These are phyloP conservation scores for Hyposmocoma kahamanoa DNA, from an alignment of 1,140 invertebrate species.

Conservation along the genomic window DNA sequence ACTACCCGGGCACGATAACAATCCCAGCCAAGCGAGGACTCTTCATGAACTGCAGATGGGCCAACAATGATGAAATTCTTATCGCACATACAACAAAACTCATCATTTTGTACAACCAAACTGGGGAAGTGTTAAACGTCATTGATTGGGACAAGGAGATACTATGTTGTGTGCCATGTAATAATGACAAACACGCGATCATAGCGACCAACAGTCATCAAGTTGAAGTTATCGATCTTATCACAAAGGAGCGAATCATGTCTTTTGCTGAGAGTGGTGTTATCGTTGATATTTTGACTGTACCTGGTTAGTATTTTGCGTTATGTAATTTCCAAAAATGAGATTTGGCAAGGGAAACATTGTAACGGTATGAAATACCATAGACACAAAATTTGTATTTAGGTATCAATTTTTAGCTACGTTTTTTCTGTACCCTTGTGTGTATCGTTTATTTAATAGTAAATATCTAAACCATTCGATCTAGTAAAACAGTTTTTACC, in stretches of 20 bases:
- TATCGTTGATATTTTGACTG: constrained; percentile 40
- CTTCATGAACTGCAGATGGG: constrained; percentile 51
- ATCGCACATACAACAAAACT: constrained; percentile 47
- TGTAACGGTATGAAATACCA: too few species aligned
- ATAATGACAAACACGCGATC: constrained; percentile 43
- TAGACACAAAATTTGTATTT: too few species aligned
- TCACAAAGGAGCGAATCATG: constrained; percentile 33
- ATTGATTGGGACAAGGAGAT: constrained; percentile 40
- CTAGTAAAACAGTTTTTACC: too few species aligned
- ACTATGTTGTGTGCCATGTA: constrained; percentile 42
- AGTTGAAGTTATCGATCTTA: constrained; percentile 42
- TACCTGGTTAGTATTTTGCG: constrained; percentile 43
- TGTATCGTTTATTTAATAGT: too few species aligned
- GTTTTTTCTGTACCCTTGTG: too few species aligned
- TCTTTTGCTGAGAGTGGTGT: constrained; percentile 36
- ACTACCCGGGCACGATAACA: constrained; percentile 31
- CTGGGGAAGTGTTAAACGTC: constrained; percentile 26
- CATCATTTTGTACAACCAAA: constrained; percentile 37
- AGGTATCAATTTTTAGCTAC: too few species aligned
- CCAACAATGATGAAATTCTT: constrained; percentile 43
- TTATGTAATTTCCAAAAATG: too few species aligned
- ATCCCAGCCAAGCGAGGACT: constrained; percentile 36
- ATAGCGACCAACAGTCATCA: constrained; percentile 26
- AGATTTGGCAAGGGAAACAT: too few species aligned
- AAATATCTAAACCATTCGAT: too few species aligned